Conservation (phyloP, 2,888 invertebrate species). For the Archaeoteleia sp. region DNA sequence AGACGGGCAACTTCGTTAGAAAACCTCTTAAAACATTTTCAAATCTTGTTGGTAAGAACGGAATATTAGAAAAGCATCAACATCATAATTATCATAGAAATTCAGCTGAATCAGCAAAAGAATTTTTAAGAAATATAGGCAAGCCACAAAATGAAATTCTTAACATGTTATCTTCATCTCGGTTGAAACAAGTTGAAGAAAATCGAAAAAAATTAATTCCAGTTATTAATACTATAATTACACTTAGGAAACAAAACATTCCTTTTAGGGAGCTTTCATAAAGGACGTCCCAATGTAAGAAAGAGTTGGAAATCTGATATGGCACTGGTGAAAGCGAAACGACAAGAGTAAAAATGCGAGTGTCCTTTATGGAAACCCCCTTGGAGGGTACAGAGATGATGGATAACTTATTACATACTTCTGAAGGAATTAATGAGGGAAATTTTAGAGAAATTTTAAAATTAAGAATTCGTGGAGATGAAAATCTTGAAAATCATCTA, state of each 20-base stretch:
- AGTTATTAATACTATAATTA: no score
- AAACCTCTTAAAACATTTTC: slow-evolving; percentile 3
- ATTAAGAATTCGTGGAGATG: slow-evolving; percentile 19
- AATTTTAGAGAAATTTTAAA: slow-evolving; percentile 18
- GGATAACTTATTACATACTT: slow-evolving; percentile 4
- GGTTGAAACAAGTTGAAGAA: slow-evolving; percentile 8
- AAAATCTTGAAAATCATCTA: slow-evolving; percentile 20
- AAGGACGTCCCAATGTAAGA: no score
- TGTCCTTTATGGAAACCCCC: no score
- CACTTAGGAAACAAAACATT: slow-evolving; percentile 9
- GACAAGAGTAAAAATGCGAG: no score
- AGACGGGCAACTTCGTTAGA: not conserved
- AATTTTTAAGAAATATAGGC: not conserved
- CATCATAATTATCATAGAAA: not conserved
- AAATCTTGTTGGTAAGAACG: slow-evolving; percentile 9
- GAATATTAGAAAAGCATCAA: slow-evolving; percentile 3
- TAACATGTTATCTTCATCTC: not conserved
- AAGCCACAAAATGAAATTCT: not conserved
- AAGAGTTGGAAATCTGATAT: no score
- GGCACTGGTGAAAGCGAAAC: no score
- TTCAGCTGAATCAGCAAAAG: not conserved
- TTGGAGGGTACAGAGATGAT: slow-evolving; percentile 13
- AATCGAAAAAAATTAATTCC: slow-evolving; percentile 13
- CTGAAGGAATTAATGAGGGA: slow-evolving; percentile 1
- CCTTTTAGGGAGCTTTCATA: no score